A percentile compares a stretch with the other conserved stretches of the same genome.
These are phyloP conservation scores for Crypturellus undulatus DNA, from an alignment of 2,113 vertebrate species.

Conservation along the genomic window DNA sequence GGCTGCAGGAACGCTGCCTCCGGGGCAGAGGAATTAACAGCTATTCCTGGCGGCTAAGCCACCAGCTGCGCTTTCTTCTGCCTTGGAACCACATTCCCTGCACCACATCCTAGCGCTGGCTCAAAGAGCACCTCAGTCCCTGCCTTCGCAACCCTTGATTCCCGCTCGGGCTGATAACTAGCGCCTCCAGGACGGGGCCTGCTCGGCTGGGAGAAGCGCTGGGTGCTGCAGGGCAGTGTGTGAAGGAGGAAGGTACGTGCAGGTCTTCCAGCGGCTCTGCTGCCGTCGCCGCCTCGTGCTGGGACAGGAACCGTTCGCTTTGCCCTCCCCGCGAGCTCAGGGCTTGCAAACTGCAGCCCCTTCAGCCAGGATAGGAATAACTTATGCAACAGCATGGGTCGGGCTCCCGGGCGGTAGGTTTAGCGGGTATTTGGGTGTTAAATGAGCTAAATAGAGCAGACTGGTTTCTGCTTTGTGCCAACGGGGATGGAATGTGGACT, in stretches of 20 bases:
- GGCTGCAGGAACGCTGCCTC: background rate
- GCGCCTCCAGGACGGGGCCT: background rate
- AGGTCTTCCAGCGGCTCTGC: background rate
- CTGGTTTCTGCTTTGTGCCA: background rate
- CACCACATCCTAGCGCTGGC: fast-evolving
- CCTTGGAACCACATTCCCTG: fast-evolving
- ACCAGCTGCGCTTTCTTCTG: fast-evolving
- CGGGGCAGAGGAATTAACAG: fast-evolving
- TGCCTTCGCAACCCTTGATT: fast-evolving
- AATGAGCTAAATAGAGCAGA: background rate
- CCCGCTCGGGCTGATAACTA: fast-evolving
- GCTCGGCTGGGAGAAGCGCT: fast-evolving
- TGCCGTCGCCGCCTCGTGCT: fast-evolving
- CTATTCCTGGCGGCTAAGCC: too few relatives aligned
- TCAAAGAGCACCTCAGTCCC: fast-evolving
- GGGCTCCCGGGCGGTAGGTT: fast-evolving
- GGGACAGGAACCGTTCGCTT: background rate
- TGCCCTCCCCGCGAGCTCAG: fast-evolving
- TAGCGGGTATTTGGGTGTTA: background rate
- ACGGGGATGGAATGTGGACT: background rate
- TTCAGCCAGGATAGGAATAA: background rate
- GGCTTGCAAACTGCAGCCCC: too few relatives aligned
- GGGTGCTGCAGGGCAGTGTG: background rate
- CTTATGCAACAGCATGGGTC: fast-evolving
- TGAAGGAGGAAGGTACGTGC: fast-evolving